Conservation (phyloP, 2,113 vertebrate species). For the Ochotona princeps region DNA sequence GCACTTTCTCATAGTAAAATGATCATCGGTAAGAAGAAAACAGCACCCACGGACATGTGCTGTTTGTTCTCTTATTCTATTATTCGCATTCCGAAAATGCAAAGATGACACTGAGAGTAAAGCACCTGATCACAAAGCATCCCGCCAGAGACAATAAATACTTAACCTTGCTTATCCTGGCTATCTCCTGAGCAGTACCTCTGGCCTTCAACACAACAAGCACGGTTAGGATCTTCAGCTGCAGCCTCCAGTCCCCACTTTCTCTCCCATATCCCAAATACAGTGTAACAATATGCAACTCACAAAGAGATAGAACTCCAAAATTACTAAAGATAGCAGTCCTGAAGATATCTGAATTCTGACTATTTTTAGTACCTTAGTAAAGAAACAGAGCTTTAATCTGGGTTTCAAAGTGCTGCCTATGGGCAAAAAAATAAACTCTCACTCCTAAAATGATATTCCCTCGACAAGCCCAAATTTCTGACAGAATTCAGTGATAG, state of each 20-base stretch:
- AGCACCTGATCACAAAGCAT: conserved; percentile 14
- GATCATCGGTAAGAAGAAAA: not conserved
- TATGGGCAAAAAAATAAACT: not conserved
- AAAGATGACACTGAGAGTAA: conserved; percentile 1
- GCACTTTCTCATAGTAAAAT: conserved; percentile 24
- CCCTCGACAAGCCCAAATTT: not conserved
- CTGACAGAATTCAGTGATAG: conserved; percentile 34
- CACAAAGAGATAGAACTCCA: not conserved
- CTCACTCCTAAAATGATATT: conserved; percentile 1
- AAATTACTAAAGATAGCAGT: not conserved
- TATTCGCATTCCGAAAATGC: conserved; percentile 41
- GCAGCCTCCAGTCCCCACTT: not conserved
- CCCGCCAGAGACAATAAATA: not conserved
- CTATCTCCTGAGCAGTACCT: not conserved
- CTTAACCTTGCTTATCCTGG: not conserved
- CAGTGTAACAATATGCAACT: not conserved
- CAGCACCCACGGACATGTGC: not conserved
- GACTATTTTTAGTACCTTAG: conserved; percentile 3
- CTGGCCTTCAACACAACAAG: conserved; percentile 30
- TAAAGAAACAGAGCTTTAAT: conserved; percentile 45
- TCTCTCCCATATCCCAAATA: not conserved
- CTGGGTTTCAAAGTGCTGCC: not conserved
- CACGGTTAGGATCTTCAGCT: not conserved
- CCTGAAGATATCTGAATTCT: not conserved
- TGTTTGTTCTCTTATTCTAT: conserved; percentile 34